Conservation (phyloP, 2,113 vertebrate species). For the Corythornis cristatus region DNA sequence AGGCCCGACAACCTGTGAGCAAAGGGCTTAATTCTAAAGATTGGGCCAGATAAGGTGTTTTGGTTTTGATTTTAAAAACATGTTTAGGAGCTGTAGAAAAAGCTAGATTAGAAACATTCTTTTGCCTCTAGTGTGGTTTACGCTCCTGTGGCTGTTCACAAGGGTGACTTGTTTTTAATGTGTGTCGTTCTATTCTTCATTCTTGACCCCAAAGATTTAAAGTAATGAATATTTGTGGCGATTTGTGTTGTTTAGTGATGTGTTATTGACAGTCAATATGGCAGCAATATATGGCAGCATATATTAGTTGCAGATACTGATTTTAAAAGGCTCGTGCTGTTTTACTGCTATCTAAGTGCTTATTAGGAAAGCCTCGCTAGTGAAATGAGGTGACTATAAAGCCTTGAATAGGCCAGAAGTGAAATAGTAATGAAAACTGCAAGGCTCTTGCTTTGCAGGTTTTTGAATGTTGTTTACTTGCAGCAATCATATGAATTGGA, state of each 20-base stretch:
- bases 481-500: fast-evolving
- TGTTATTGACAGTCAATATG: background rate
- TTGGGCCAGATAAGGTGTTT: no score
- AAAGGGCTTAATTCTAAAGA: fast-evolving
- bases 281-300: background rate
- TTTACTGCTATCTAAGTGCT: background rate
- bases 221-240: background rate
- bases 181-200: background rate
- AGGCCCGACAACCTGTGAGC: background rate
- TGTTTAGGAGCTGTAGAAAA: background rate
- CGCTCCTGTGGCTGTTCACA: fast-evolving
- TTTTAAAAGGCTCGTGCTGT: background rate
- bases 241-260: background rate
- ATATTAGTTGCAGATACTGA: background rate
- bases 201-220: background rate
- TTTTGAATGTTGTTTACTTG: background rate
- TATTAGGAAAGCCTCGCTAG: background rate
- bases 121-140: background rate
- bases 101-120: background rate
- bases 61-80: background rate
- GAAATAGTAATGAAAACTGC: background rate
- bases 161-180: background rate
- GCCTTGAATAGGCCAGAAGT: background rate
- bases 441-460: background rate
- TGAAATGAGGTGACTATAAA: background rate